phyloP scores from a whole-genome alignment of 2,797 vertebrate species.

The Crenuchus spilurus region DNA sequence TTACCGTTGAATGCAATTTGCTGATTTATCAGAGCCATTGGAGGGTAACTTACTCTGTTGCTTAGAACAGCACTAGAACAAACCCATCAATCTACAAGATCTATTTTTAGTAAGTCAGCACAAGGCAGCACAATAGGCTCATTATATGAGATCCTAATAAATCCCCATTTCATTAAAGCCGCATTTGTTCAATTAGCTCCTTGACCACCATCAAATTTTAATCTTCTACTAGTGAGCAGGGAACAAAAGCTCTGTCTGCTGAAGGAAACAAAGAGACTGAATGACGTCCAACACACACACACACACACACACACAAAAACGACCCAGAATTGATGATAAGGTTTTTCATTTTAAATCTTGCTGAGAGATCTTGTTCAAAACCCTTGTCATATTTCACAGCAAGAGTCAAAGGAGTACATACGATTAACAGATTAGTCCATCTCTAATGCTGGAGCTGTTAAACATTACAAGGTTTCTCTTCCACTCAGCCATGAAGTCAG shows the following conservation, averaged over 20 bases:
- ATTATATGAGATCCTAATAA: conserved; percentile 36
- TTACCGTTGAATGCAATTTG: not conserved
- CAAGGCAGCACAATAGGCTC: conserved; percentile 11
- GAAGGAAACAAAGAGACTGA: conserved; percentile 3
- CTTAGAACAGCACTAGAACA: conserved; percentile 2
- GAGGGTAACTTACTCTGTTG: conserved; percentile 1
- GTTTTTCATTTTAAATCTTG: conserved; percentile 5
- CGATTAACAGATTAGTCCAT: conserved; percentile 1
- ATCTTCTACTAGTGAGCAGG: not conserved
- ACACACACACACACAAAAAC: not conserved
- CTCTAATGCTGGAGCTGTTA: conserved; percentile 7
- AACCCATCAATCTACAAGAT: conserved; percentile 11
- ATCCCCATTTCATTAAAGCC: conserved; percentile 29
- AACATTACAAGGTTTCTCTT: not conserved
- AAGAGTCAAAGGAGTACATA: conserved; percentile 1
- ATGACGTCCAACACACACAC: not conserved
- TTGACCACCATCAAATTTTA: conserved; percentile 33
- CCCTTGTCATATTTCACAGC: conserved; percentile 2
- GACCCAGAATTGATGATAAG: conserved; percentile 6
- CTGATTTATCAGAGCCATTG: not conserved
- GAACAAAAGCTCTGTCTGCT: conserved; percentile 15
- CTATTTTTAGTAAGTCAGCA: conserved; percentile 33
- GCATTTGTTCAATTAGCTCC: conserved; percentile 33
- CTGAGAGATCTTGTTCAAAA: conserved; percentile 9
- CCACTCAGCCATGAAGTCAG: not conserved